Base-by-base conservation (phyloP, 2,113 vertebrate species). In the Machaerirhynchus nigripectus region DNA sequence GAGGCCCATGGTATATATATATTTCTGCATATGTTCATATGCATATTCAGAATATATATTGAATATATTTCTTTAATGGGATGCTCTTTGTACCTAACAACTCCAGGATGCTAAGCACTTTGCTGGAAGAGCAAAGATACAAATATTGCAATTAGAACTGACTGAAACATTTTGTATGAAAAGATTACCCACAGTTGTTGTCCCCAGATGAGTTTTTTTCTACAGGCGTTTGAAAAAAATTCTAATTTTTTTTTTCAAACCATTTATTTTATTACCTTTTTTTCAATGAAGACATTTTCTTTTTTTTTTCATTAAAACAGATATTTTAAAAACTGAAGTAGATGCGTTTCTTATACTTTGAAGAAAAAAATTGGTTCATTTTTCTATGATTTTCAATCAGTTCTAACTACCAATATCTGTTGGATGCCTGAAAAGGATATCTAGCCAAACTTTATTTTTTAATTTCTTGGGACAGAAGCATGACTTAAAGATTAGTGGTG, bases 371-470 rank as follows among this genome's bases (percentile, higher is more conserved):
- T 0, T 12, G 2, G 1, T 53, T 78, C 3, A 20, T 74, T 93
- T 93, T 63, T 60, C 9, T 63, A 9, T 22, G 18, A 5, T 61
- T 93, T 95, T 95, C 94, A 92, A 24, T 88, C 95, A 92, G 96
- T 96, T 96, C 94, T 97, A 94, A 96, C 67, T 74, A 95, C 30
- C 96, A 96, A 97, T 97, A 97, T 96, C 88, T 97, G 95, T 95
- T 74, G 78, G 20, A 74, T 67, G 10, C n/a, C 71, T 96, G 75
- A 50, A 80, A 83, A 67, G 8, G 2, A 16, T 1, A 1, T 7
- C 40, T 90, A 80, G 5, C 8, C 31, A 57, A 35, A 49, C 9
- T 60, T 63, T 61, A 4, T 35, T 37, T 57, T 87, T 63, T 10
- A 35, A 22, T 60, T 83, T 93, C 15, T 78, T 0, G 1, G 59